Conservation (phyloP, 2,113 vertebrate genomes). For the Centropristis striata region DNA sequence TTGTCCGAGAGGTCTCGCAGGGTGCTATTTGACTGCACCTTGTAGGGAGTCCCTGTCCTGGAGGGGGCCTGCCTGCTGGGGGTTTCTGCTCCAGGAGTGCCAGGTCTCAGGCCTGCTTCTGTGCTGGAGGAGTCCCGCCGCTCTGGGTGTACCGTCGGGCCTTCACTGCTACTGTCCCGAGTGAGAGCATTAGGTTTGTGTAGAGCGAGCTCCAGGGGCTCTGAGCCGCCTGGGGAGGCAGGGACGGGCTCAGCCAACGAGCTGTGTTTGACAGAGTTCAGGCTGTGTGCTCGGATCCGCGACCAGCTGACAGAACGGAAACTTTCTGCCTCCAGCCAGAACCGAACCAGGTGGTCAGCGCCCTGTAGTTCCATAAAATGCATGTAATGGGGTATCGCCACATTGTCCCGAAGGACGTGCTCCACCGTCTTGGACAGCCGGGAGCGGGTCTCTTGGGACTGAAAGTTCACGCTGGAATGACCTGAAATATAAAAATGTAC, state of each 20-base stretch:
- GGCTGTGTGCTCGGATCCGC: slow-evolving; percentile 93
- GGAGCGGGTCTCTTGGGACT: slow-evolving; percentile 94
- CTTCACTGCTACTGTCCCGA: slow-evolving; percentile 54
- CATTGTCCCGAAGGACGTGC: slow-evolving; percentile 91
- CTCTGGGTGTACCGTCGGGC: slow-evolving; percentile 55
- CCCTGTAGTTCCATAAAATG: slow-evolving; percentile 93
- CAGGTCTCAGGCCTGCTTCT: slow-evolving; percentile 59
- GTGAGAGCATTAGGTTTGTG: neutral
- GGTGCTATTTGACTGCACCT: slow-evolving; percentile 86
- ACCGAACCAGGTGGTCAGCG: slow-evolving; percentile 94
- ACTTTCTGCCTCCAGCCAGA: slow-evolving; percentile 96
- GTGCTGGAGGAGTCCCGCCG: slow-evolving; percentile 76
- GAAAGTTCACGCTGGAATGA: slow-evolving; percentile 96
- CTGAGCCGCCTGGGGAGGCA: slow-evolving; percentile 38
- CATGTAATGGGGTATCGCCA: slow-evolving; percentile 95
- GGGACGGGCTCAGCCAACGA: slow-evolving; percentile 92
- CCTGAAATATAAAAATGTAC: slow-evolving; percentile 79
- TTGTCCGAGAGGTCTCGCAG: slow-evolving; percentile 92
- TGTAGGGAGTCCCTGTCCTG: slow-evolving; percentile 86
- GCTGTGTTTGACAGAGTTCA: slow-evolving; percentile 98
- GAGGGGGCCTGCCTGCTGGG: slow-evolving; percentile 84
- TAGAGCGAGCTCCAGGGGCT: slow-evolving; percentile 28
- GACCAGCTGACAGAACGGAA: slow-evolving; percentile 97
- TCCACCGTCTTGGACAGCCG: slow-evolving; percentile 97
- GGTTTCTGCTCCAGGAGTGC: slow-evolving; percentile 72